Evolutionary conservation across 1,140 invertebrate species (phyloP).

Genomic region (Megalopta genalis): DNA sequence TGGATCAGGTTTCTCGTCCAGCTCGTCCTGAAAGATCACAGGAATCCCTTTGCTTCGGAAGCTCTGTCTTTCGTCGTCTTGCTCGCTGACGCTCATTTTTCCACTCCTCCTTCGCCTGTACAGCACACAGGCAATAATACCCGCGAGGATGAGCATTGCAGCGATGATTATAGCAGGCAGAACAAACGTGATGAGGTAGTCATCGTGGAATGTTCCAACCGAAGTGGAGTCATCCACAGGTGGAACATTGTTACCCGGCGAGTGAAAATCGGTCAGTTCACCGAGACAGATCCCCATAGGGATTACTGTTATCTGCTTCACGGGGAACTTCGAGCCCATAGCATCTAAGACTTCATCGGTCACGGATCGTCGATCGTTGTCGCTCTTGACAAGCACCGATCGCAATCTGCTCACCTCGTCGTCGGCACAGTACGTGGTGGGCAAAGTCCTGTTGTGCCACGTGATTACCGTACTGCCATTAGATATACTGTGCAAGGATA

Average conservation of each 20-base stretch:
- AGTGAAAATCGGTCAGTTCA: conserved; percentile 79
- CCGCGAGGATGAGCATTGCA: conserved; percentile 92
- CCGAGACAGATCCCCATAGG: conserved; percentile 87
- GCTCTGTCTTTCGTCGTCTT: conserved; percentile 89
- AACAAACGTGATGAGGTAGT: conserved; percentile 94
- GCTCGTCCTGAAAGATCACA: conserved; percentile 96
- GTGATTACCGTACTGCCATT: conserved; percentile 85
- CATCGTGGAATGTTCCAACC: conserved; percentile 82
- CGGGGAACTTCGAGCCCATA: conserved; percentile 89
- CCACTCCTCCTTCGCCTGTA: conserved; percentile 91
- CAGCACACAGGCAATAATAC: conserved; percentile 92
- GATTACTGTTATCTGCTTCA: conserved; percentile 86
- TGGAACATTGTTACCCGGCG: conserved; percentile 73
- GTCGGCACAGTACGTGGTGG: conserved; percentile 86
- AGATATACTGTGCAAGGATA: conserved; percentile 82
- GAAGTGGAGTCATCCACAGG: conserved; percentile 79
- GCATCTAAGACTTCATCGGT: conserved; percentile 85
- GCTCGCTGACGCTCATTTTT: conserved; percentile 87
- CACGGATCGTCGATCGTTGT: conserved; percentile 83
- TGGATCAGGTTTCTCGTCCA: conserved; percentile 93
- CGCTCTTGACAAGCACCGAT: conserved; percentile 84
- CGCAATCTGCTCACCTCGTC: conserved; percentile 87
- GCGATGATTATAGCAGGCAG: conserved; percentile 94
- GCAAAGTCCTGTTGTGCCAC: conserved; percentile 89
- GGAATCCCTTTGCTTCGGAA: conserved; percentile 95